Evolutionary conservation across 2,797 vertebrate species (phyloP).

Genomic region (Taeniopygia guttata): DNA sequence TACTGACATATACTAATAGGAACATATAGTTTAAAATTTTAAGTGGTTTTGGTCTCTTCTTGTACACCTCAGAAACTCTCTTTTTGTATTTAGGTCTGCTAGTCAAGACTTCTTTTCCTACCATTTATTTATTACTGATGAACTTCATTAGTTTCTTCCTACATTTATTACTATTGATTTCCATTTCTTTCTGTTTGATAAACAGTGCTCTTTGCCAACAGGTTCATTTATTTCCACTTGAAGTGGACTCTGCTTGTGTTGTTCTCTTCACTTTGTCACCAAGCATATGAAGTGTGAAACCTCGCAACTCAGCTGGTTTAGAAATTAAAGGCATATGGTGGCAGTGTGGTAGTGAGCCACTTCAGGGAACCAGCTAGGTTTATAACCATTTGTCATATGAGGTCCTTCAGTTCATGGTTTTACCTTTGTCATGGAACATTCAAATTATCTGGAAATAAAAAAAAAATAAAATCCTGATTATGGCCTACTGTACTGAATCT

Average conservation of each 20-base stretch:
- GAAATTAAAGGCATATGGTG: neutral
- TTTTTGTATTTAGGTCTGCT: neutral
- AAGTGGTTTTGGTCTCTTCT: neutral
- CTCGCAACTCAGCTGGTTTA: neutral
- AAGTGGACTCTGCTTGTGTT: neutral
- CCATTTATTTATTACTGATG: neutral
- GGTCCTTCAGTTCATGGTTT: neutral
- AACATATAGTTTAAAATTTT: neutral
- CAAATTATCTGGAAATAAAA: neutral
- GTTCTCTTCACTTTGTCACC: neutral
- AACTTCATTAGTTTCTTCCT: neutral
- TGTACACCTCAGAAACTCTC: neutral
- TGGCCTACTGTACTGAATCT: neutral
- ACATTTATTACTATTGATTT: neutral
- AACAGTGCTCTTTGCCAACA: neutral
- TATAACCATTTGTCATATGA: neutral
- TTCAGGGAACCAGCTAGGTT: neutral
- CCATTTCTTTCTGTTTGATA: neutral
- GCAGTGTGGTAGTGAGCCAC: neutral
- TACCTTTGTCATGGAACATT: neutral
- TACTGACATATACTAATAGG: neutral
- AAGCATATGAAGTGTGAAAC: neutral
- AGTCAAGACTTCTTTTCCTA: neutral
- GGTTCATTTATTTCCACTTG: neutral
- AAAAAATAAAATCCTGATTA: neutral